These are phyloP conservation scores for Ancistrus triradiatus DNA, from an alignment of 2,113 vertebrate genomes.

Conservation along the genomic window DNA sequence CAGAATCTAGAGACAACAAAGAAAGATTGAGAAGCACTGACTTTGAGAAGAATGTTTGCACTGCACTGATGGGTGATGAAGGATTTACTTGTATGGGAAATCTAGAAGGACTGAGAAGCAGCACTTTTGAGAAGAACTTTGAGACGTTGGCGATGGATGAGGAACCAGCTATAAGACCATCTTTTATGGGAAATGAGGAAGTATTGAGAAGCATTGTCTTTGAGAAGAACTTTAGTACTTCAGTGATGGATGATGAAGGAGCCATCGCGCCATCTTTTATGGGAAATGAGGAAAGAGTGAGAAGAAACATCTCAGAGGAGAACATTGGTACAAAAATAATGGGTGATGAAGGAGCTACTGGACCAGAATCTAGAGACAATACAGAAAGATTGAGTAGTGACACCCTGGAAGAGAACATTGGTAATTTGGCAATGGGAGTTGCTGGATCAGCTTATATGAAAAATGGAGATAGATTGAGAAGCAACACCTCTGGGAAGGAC, in stretches of 20 bases:
- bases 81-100: neutral
- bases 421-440: neutral
- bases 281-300: neutral
- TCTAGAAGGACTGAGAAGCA: neutral
- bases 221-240: neutral
- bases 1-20: neutral
- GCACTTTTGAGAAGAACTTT: neutral
- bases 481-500: neutral
- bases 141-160: neutral
- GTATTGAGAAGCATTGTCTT: neutral
- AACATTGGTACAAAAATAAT: neutral
- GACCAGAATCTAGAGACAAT: neutral
- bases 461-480: neutral
- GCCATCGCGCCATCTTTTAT: neutral
- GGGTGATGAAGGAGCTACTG: constrained; percentile 8
- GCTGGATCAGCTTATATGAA: neutral
- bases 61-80: neutral
- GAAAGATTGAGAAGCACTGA: neutral
- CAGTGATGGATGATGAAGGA: neutral
- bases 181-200: neutral
- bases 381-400: neutral
- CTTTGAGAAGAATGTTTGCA: neutral
- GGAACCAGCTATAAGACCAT: neutral
- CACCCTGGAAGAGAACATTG: neutral
- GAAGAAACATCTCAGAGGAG: neutral